A percentile compares a stretch with the other conserved stretches of the same genome.
Conservation (phyloP, 1,140 invertebrate genomes). For the Leptestheria dahalacensis region DNA sequence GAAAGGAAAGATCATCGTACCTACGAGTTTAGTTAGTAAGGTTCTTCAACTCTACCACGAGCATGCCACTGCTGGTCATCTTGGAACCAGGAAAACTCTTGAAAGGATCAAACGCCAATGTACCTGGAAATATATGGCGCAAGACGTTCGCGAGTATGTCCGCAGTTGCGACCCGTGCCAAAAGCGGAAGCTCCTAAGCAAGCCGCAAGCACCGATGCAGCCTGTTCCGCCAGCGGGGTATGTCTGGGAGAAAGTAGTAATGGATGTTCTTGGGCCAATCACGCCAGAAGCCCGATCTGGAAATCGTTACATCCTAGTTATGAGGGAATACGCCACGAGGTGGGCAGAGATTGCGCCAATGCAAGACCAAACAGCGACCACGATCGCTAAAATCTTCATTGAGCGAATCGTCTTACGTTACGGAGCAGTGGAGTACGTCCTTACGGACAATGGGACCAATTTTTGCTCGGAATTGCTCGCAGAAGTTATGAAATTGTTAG, state of each 20-base stretch:
- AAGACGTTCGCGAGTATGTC: neutral
- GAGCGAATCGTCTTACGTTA: conserved; percentile 21
- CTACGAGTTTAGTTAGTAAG: neutral
- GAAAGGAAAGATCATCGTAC: neutral
- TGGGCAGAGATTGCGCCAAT: conserved; percentile 21
- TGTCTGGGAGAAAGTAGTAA: conserved; percentile 15
- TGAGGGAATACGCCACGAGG: conserved; percentile 24
- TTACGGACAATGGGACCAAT: conserved; percentile 22
- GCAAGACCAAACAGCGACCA: conserved; percentile 21
- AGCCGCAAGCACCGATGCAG: conserved; percentile 4
- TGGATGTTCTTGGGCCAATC: conserved; percentile 19
- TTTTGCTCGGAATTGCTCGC: conserved; percentile 9
- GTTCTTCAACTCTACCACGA: no score
- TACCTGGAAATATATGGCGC: neutral
- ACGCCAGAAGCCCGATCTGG: conserved; percentile 6
- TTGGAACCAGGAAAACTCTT: neutral
- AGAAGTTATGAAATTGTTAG: conserved; percentile 16
- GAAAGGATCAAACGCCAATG: neutral
- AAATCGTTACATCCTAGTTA: conserved; percentile 24
- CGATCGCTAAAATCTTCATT: conserved; percentile 21
- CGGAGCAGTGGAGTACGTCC: conserved; percentile 22
- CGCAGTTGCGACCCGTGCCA: neutral
- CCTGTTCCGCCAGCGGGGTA: neutral
- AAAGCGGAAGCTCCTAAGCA: neutral
- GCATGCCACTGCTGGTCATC: no score